Evolutionary conservation across 2,888 invertebrate species (phyloP).

Genomic region (Cremastinae sp.): DNA sequence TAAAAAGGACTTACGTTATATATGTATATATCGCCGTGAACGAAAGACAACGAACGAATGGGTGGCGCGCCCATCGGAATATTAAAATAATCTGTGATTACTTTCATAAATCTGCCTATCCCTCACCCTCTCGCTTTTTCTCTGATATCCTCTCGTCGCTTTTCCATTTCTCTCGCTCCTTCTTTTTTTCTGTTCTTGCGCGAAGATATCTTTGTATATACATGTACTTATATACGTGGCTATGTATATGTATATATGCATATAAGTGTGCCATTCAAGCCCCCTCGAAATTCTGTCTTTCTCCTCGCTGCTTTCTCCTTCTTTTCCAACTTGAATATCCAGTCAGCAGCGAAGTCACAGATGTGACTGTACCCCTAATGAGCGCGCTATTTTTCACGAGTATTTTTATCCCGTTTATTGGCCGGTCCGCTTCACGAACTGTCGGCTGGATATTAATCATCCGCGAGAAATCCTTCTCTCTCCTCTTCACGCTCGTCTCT

Average conservation of each 20-base stretch:
- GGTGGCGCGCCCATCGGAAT: slow-evolving; percentile 74
- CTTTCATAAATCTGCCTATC: slow-evolving; percentile 77
- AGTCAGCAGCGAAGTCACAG: slow-evolving; percentile 74
- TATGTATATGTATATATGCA: slow-evolving; percentile 13
- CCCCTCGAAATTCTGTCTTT: slow-evolving; percentile 41
- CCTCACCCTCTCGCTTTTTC: slow-evolving; percentile 58
- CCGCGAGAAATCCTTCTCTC: slow-evolving; percentile 57
- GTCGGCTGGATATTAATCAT: slow-evolving; percentile 80
- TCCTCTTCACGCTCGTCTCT: neutral
- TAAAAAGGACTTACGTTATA: slow-evolving; percentile 19
- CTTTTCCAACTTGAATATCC: slow-evolving; percentile 25
- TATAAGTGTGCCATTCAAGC: slow-evolving; percentile 34
- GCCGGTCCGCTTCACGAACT: slow-evolving; percentile 79
- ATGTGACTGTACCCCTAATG: slow-evolving; percentile 80
- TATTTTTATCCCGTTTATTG: slow-evolving; percentile 81
- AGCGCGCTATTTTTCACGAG: slow-evolving; percentile 80
- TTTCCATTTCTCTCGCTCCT: slow-evolving; percentile 50
- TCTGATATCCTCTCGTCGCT: slow-evolving; percentile 58
- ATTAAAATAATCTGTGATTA: slow-evolving; percentile 79
- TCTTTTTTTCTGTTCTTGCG: slow-evolving; percentile 31
- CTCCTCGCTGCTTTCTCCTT: slow-evolving; percentile 21
- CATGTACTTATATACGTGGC: slow-evolving; percentile 14
- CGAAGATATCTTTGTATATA: slow-evolving; percentile 20
- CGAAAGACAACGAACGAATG: slow-evolving; percentile 73
- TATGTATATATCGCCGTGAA: slow-evolving; percentile 45